Conservation (phyloP, 2,113 vertebrate species). For the Grallaria varia region DNA sequence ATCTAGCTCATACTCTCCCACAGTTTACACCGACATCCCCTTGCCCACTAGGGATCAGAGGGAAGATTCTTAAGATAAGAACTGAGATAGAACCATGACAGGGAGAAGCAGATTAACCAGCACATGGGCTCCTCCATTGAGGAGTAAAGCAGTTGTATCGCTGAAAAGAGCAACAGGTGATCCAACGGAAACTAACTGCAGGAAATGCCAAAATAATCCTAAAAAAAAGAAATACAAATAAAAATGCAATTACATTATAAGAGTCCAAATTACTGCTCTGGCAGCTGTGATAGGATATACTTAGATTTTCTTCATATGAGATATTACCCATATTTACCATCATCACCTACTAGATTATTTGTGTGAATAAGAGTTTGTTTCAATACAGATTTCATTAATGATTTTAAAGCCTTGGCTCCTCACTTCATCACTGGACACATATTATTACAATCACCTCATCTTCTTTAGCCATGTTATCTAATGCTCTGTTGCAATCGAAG, state of each 20-base stretch:
- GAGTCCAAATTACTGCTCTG: background rate
- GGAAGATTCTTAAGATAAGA: no score
- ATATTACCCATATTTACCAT: background rate
- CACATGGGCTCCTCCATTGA: background rate
- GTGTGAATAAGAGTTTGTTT: background rate
- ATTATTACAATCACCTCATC: background rate
- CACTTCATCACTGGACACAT: background rate
- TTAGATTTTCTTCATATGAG: background rate
- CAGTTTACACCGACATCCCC: background rate
- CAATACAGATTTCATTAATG: background rate
- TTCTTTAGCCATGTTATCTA: background rate
- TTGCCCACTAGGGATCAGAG: background rate
- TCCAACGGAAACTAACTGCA: background rate
- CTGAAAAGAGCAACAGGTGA: conserved; percentile 17
- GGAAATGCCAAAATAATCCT: background rate
- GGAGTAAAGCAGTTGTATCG: background rate
- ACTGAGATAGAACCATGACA: background rate
- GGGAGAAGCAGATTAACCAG: background rate
- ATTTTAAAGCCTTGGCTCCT: background rate
- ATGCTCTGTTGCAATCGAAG: background rate
- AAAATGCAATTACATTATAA: background rate
- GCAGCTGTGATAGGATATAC: background rate
- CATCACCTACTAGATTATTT: background rate
- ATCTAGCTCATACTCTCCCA: background rate
- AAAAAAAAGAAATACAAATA: background rate